These are phyloP conservation scores for Denticeps clupeoides DNA, from an alignment of 2,797 vertebrate genomes.

Conservation along the genomic window DNA sequence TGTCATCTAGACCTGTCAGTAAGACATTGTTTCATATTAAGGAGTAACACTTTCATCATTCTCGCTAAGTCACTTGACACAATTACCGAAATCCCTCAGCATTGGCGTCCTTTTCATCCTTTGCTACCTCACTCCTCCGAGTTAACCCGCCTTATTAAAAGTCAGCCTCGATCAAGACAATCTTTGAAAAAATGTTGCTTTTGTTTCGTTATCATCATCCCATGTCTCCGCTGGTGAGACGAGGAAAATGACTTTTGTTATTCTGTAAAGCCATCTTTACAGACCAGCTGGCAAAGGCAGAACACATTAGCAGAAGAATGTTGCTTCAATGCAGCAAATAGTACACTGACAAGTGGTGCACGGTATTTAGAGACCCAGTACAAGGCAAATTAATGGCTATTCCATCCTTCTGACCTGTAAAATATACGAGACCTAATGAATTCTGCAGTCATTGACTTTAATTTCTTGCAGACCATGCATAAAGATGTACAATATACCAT, in stretches of 20 bases:
- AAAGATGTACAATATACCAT: slow-evolving; percentile 46
- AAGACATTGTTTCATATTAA: slow-evolving; percentile 24
- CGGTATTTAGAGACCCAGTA: slow-evolving; percentile 58
- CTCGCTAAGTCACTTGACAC: slow-evolving; percentile 14
- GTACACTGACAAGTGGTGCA: slow-evolving; percentile 51
- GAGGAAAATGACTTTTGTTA: slow-evolving; percentile 39
- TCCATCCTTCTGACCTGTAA: slow-evolving; percentile 55
- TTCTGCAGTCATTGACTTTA: slow-evolving; percentile 65
- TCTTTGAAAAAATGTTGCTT: slow-evolving; percentile 3
- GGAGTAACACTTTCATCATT: slow-evolving; percentile 33
- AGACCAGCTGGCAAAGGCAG: slow-evolving; percentile 55
- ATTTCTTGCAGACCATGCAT: slow-evolving; percentile 60
- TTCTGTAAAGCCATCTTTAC: slow-evolving; percentile 42
- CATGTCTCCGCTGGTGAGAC: slow-evolving; percentile 11
- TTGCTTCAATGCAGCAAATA: slow-evolving; percentile 67
- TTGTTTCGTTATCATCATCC: slow-evolving; percentile 40
- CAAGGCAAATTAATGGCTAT: slow-evolving; percentile 59
- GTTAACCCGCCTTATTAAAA: slow-evolving; percentile 33
- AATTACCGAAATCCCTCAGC: slow-evolving; percentile 20
- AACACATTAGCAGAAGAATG: slow-evolving; percentile 62
- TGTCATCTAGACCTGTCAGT: slow-evolving; percentile 1
- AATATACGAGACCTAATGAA: slow-evolving; percentile 55
- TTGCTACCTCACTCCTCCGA: slow-evolving; percentile 14
- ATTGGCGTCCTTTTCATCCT: slow-evolving; percentile 24
- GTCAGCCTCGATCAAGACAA: slow-evolving; percentile 15